A percentile compares a stretch with the other conserved stretches of the same genome.
Conservation (phyloP, 2,888 invertebrate genomes). For the Ornithoptera alexandrae region DNA sequence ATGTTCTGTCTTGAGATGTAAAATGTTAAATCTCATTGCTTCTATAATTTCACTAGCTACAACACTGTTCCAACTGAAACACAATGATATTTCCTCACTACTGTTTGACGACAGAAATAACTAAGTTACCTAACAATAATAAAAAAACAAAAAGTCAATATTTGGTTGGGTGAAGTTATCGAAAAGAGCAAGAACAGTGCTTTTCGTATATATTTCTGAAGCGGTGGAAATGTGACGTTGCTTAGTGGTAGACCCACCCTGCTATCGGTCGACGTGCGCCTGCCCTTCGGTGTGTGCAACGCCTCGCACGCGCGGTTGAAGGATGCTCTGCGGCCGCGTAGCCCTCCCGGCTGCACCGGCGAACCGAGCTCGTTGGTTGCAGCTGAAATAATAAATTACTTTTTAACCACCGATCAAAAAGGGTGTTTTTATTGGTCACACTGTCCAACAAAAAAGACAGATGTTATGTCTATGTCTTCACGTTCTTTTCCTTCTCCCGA, state of each 20-base stretch:
- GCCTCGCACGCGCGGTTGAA: constrained; percentile 70
- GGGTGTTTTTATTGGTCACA: not conserved
- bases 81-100: too few relatives aligned
- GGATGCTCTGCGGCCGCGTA: constrained; percentile 63
- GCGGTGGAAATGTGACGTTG: not conserved
- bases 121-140: too few relatives aligned
- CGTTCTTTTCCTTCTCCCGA: too few relatives aligned
- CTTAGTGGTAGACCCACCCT: constrained; percentile 42
- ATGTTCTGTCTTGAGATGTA: too few relatives aligned
- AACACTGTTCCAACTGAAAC: too few relatives aligned
- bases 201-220: not conserved
- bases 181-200: not conserved
- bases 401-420: not conserved
- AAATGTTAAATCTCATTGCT: too few relatives aligned
- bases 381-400: constrained; percentile 23
- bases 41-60: too few relatives aligned
- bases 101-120: too few relatives aligned
- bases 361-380: constrained; percentile 38
- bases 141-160: too few relatives aligned
- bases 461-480: not conserved
- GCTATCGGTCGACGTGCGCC: constrained; percentile 50
- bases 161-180: not conserved
- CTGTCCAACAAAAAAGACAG: not conserved
- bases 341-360: constrained; percentile 37
- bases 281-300: constrained; percentile 62